Percentiles rank a stretch among this genome's conserved stretches.
These are phyloP conservation scores for Leguminivora glycinivorella DNA, from an alignment of 1,140 invertebrate genomes.

Conservation along the genomic window DNA sequence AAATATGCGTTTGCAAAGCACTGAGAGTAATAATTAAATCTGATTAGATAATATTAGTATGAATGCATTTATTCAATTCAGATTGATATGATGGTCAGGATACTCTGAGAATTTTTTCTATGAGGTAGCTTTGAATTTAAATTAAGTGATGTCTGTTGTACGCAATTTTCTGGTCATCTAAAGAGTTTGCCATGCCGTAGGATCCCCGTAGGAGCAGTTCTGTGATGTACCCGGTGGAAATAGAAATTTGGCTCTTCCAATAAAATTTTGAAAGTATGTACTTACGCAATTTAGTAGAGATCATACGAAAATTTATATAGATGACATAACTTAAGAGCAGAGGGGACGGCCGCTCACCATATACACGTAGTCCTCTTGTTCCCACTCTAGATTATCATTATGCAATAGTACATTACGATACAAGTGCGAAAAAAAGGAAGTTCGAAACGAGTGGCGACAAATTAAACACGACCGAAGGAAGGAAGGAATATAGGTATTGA, in stretches of 20 bases:
- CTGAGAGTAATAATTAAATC: constrained; percentile 7
- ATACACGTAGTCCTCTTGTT: too few species aligned
- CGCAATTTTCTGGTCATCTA: neutral
- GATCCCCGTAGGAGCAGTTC: neutral
- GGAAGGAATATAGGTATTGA: too few species aligned
- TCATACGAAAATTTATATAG: too few species aligned
- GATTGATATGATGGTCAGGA: neutral
- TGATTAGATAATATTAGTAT: constrained; percentile 1
- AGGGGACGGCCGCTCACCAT: too few species aligned
- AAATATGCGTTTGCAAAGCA: neutral
- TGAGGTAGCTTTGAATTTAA: neutral
- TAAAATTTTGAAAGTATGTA: too few species aligned
- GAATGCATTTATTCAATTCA: neutral
- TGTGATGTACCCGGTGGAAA: neutral
- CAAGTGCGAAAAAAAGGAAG: too few species aligned
- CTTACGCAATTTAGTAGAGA: too few species aligned
- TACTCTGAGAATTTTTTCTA: neutral
- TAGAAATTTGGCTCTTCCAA: neutral
- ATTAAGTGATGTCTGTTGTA: neutral
- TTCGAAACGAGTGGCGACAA: too few species aligned
- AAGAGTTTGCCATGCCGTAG: neutral
- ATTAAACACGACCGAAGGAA: too few species aligned
- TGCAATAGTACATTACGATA: too few species aligned
- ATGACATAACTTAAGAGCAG: too few species aligned
- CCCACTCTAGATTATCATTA: too few species aligned